phyloP scores from a whole-genome alignment of 2,888 invertebrate species.

The Hyposoter didymator region DNA sequence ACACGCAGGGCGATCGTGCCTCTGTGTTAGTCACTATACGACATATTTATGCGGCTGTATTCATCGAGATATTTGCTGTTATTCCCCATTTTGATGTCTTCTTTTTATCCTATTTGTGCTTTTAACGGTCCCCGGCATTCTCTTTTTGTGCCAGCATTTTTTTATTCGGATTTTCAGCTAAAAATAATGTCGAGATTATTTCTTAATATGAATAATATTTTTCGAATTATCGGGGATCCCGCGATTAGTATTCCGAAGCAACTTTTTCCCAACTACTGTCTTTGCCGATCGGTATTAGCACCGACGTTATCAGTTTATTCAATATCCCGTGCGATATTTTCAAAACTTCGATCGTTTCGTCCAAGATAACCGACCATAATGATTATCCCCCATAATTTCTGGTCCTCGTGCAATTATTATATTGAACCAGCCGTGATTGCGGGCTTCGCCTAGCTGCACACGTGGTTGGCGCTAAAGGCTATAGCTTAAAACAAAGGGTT shows the following conservation, averaged over 20 bases:
- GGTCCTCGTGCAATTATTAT: background rate
- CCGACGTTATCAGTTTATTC: background rate
- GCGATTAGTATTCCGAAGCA: background rate
- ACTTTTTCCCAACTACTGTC: background rate
- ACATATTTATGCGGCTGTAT: conserved; percentile 46
- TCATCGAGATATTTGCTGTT: conserved; percentile 52
- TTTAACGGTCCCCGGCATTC: conserved; percentile 13
- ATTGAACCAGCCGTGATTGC: too few relatives aligned
- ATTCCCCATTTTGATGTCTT: conserved; percentile 33
- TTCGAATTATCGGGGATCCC: background rate
- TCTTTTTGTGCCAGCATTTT: background rate
- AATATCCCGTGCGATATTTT: background rate
- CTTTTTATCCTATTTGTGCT: conserved; percentile 25
- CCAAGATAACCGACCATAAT: background rate
- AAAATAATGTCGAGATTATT: background rate
- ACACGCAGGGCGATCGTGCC: conserved; percentile 48
- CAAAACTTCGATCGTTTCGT: background rate
- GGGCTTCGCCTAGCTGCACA: too few relatives aligned
- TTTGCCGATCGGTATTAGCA: background rate
- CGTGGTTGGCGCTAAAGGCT: background rate
- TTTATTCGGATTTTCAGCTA: background rate
- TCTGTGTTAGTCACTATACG: conserved; percentile 33
- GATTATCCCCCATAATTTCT: background rate
- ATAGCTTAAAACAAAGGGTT: too few relatives aligned
- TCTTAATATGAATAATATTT: conserved; percentile 7